These are phyloP conservation scores for Rhagonycha lutea DNA, from an alignment of 2,888 invertebrate species.

Conservation along the genomic window DNA sequence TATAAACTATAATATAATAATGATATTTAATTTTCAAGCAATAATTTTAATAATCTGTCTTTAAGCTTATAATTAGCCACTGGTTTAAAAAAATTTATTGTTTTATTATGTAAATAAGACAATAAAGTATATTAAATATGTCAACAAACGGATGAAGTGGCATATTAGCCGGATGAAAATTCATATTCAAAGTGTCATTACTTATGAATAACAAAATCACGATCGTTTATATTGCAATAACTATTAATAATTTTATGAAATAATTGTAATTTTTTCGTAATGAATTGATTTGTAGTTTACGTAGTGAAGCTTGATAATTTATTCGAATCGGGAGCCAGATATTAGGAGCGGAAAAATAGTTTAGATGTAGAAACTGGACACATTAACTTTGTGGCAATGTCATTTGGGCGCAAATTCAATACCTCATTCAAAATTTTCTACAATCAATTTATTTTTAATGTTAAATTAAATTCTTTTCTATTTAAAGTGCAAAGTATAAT, in stretches of 20 bases:
- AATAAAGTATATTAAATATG: background rate
- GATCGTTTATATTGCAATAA: background rate
- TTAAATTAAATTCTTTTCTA: too few species aligned
- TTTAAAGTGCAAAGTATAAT: too few species aligned
- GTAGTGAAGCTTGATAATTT: background rate
- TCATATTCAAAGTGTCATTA: background rate
- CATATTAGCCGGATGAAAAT: background rate
- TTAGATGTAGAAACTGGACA: too few species aligned
- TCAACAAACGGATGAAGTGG: background rate
- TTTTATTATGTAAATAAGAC: background rate
- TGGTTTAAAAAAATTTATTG: background rate
- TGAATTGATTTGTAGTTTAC: background rate
- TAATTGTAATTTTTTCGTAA: background rate
- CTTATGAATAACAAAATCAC: background rate
- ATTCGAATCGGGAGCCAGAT: background rate
- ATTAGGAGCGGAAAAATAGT: too few species aligned
- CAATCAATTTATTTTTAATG: too few species aligned
- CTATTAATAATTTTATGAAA: background rate
- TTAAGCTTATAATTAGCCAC: background rate
- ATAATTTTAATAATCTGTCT: background rate
- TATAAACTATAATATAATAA: background rate
- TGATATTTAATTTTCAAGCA: too few species aligned
- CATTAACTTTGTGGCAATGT: too few species aligned
- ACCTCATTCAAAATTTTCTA: too few species aligned
- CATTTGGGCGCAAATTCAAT: too few species aligned